Base-by-base conservation (phyloP, 2,797 vertebrate genomes). In the Pangasius sanitwongsei region DNA sequence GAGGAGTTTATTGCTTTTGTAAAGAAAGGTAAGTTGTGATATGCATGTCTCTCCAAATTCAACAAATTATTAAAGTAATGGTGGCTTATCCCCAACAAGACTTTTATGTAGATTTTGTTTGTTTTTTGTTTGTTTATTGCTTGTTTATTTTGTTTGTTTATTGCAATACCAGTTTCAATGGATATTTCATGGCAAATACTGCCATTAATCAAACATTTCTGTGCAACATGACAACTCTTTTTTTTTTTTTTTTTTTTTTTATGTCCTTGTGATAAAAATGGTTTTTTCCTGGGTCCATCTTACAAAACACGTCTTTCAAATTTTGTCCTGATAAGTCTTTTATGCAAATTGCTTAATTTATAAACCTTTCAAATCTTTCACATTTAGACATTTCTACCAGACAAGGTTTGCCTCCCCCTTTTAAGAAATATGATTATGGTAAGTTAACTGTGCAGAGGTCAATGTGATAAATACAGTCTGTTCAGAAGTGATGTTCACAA, bases 391-490 rank as follows among this genome's bases (percentile, higher is more conserved):
- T 98, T n/a, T 86, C 94, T 84, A 93, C 93, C 31, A 97, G 96
- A 93, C 74, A 93, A 48, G 97, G 93, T 65, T 95, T 99, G 74
- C 97, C 97, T 50, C 96, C 96, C 70, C 98, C 98, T 5, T 98
- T 99, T 93, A 97, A 93, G 94, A 98, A 96, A 87, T 95, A 97
- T 90, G 94, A 92, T 31, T 99, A 98, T 50, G 98, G 98, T 98
- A 95, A 65, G 85, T 89, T 81, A 63, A 81, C 1, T 23, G 61
- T 92, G 89, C 4, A 20, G 5, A 44, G 67, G 31, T 80, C 48
- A 0, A 0, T 82, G 3, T n/a, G 59, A 57, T 28, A 23, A 83
- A n/a, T 83, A 28, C 37, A 63, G 18, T 13, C 31, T 70, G 81
- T 63, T 85, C 12, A 59, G 23, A 0, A 55, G 50, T 83, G 31